Evolutionary conservation across 2,888 invertebrate genomes (phyloP).

Genomic region (Drosophila anceps): DNA sequence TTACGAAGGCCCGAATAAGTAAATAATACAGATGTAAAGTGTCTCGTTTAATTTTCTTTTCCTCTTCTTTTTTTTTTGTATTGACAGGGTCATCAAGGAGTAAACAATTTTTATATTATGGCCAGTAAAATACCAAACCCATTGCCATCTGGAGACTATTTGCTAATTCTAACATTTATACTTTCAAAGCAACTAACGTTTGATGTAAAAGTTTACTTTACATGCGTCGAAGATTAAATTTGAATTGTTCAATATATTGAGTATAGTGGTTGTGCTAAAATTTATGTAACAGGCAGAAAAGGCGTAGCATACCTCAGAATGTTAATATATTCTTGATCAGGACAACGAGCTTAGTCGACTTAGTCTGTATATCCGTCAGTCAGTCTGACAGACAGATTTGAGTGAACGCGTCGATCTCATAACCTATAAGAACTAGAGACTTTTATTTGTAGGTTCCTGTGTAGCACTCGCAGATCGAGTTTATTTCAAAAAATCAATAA

Average conservation of each 20-base stretch:
- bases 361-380: too few species aligned
- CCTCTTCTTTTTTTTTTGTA: background rate
- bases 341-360: too few species aligned
- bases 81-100: background rate
- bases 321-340: too few species aligned
- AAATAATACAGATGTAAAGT: background rate
- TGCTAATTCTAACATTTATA: constrained; percentile 3
- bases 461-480: too few species aligned
- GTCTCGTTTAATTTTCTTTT: background rate
- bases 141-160: constrained; percentile 35
- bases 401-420: too few species aligned
- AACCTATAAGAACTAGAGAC: too few species aligned
- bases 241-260: background rate
- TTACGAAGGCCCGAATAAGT: constrained; percentile 22
- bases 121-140: background rate
- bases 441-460: too few species aligned
- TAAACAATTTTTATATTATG: constrained; percentile 14
- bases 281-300: too few species aligned
- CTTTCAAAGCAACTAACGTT: background rate
- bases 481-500: too few species aligned
- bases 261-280: too few species aligned
- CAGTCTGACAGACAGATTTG: too few species aligned
- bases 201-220: background rate
- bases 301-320: too few species aligned
- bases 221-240: background rate